Base-by-base conservation (phyloP, 1,140 invertebrate genomes). In the Drosophila orosa region DNA sequence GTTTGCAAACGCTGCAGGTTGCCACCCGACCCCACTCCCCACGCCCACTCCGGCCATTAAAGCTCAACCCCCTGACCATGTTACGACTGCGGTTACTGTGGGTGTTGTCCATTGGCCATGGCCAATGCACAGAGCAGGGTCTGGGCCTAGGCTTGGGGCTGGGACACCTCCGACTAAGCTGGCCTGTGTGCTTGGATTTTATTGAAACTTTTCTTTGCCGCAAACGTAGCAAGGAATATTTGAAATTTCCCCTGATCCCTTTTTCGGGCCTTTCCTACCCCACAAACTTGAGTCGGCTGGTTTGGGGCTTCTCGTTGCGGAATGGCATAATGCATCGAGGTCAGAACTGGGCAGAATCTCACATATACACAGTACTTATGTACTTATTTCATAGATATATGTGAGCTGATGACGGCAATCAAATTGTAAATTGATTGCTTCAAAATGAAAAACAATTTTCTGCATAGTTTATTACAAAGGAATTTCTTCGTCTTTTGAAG, bases 201-300 rank as follows among this genome's bases (percentile, higher is more conserved):
- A 89, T 89, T 89, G 84, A 89, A 89, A 85, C 81, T 78, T 89
- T 76, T 90, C 87, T 75, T 80, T 84, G 82, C 83, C 73, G 76
- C 72, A 60, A 84, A 78, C 66, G 69, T 76, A 56, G 82, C 56
- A 87, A 80, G 84, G 80, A 78, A 89, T 84, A 80, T 90, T 89
- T 84, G 68, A 80, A 84, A 84, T 80, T 67, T 68, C 54, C 47
- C 47, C 25, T 19, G 12, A 31, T 24, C 29, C 22, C 33, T 8
- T 17, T 17, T 17, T 9, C 3, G n/a, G 27, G 15, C 48, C 25
- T 27, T 12, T 19, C 6, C 48, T 6, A n/a, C n/a, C 29, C 48
- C 17, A 24, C 31, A 15, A n/a, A 17, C 22, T 31, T 55, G 25
- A 15, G 40, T 24, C 17, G 44, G 24, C 31, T 27, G 40, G 24